phyloP scores from a whole-genome alignment of 2,797 vertebrate species.

The Phaenicophaeus curvirostris region DNA sequence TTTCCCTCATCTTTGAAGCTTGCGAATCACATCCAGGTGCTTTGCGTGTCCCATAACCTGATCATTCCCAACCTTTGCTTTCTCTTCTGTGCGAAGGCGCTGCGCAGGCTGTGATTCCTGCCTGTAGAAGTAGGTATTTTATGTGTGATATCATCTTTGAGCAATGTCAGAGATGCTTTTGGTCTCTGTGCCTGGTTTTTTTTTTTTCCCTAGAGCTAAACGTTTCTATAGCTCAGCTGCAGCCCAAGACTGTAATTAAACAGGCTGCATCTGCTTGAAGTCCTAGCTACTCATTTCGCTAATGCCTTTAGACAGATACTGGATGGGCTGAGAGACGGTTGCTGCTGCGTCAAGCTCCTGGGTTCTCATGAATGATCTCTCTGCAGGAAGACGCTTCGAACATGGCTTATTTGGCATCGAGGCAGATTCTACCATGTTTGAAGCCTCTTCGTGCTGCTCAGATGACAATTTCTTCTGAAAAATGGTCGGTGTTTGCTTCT shows the following conservation, averaged over 20 bases:
- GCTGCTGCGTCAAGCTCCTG: not conserved
- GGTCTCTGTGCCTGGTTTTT: not conserved
- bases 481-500: not conserved
- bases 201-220: not conserved
- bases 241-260: constrained; percentile 21
- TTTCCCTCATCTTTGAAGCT: not conserved
- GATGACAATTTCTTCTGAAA: not conserved
- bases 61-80: not conserved
- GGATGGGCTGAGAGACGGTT: not conserved
- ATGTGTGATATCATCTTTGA: not conserved
- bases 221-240: constrained; percentile 20
- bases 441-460: not conserved
- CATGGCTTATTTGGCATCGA: too few species aligned
- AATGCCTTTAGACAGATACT: constrained; percentile 20
- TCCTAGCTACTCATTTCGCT: constrained; percentile 34
- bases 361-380: not conserved
- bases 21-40: not conserved
- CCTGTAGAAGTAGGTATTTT: not conserved
- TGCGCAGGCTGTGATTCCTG: not conserved
- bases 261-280: constrained; percentile 24
- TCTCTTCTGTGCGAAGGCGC: not conserved
- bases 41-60: not conserved
- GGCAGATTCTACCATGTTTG: too few species aligned
- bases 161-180: constrained; percentile 22
- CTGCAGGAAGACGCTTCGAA: not conserved